Evolutionary conservation across 1,140 invertebrate genomes (phyloP), one percentile per base, ranked within the genome.

Genomic region (Acromyrmex echinatior): DNA sequence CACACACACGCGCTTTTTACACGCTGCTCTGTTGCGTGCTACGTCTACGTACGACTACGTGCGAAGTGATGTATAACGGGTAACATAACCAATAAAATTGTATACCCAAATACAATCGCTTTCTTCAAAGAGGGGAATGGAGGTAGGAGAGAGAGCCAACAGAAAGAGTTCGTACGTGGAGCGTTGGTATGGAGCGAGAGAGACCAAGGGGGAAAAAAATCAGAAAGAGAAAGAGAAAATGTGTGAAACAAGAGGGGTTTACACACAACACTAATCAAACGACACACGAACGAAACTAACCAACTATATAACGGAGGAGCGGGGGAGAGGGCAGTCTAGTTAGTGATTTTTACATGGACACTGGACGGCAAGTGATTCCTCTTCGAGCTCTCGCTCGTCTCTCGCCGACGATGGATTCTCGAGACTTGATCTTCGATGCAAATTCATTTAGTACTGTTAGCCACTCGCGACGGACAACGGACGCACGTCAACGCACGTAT

Each of bases 271-370:
- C 87, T 87, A 86, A 90, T 73, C 49, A 53, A 92, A 91, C 89
- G 82, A 81, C 91, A 91, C 87, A 91, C 86, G 66, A 45, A 87
- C 71, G 79, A 80, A 90, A 92, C 92, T 93, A 93, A 92, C 92
- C 92, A 92, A 93, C 89, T 92, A 86, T 87, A 87, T 76, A 79
- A 87, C 78, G 87, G 68, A 91, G 71, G 68, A 87, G 68, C 58
- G 86, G 51, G 66, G 80, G 87, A 76, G 80, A 35, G 66, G 56
- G 70, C 89, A 86, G 77, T 90, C 87, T 87, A 92, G 84, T 68
- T 87, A 86, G 89, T 90, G 87, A 89, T 90, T 91, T 45, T 93
- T 91, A 91, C 87, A 90, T 93, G 92, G 87, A 86, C 92, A 91
- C 92, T 92, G 79, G 74, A 82, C 60, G 81, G 87, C 76, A 86